phyloP scores from a whole-genome alignment of 2,797 vertebrate species.

The Strix occidentalis region DNA sequence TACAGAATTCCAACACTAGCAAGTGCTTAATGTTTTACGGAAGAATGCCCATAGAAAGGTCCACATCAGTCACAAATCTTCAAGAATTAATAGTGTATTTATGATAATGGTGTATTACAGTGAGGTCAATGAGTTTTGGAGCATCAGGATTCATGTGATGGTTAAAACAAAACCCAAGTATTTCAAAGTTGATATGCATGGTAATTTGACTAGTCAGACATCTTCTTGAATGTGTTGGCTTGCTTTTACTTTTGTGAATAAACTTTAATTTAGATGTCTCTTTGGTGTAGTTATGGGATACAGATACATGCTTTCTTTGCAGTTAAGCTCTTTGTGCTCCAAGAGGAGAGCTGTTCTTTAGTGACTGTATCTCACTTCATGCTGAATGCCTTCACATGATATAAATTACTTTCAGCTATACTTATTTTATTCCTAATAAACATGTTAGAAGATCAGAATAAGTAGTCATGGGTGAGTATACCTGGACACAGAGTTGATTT shows the following conservation, averaged over 20 bases:
- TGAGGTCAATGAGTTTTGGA: background rate
- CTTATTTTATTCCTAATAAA: background rate
- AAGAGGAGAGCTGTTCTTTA: background rate
- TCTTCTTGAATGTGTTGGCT: background rate
- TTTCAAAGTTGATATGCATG: background rate
- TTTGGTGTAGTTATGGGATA: background rate
- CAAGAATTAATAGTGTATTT: background rate
- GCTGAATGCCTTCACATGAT: background rate
- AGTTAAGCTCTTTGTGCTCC: background rate
- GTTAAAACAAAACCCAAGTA: background rate
- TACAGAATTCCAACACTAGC: background rate
- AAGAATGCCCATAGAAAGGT: background rate
- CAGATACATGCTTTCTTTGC: background rate
- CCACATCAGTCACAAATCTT: background rate
- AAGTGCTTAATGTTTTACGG: background rate
- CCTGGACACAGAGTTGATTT: background rate
- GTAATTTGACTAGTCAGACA: background rate
- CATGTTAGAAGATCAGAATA: background rate
- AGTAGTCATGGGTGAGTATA: background rate
- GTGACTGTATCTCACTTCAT: background rate
- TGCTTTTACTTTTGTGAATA: background rate
- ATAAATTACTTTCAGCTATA: background rate
- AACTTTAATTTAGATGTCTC: background rate
- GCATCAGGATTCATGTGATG: accelerated
- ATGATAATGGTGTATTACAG: background rate